These are phyloP conservation scores for Venustoraphidia nigricollis DNA, from an alignment of 2,888 invertebrate genomes.

Conservation along the genomic window DNA sequence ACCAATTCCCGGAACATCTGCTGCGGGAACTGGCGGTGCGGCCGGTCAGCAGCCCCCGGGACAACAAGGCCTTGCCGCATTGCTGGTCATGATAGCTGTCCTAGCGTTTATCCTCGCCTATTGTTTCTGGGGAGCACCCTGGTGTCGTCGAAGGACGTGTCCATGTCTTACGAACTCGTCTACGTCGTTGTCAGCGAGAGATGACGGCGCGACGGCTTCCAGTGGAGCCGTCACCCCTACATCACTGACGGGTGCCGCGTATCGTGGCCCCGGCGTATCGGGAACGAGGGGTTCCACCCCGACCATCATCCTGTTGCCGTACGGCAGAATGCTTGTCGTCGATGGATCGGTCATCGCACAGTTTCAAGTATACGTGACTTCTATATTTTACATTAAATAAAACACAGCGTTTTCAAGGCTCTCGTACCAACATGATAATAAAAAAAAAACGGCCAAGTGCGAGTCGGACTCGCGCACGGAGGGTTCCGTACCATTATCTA, in stretches of 20 bases:
- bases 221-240: neutral
- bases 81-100: slow-evolving; percentile 38
- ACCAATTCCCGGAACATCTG: slow-evolving; percentile 19
- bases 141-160: slow-evolving; percentile 22
- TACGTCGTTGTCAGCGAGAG: slow-evolving; percentile 1
- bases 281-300: slow-evolving; percentile 30
- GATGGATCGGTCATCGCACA: slow-evolving; percentile 36
- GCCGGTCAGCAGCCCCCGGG: slow-evolving; percentile 17
- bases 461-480: no score
- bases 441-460: no score
- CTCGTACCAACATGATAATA: no score
- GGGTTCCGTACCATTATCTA: no score
- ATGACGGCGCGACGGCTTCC: neutral
- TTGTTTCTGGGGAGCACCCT: slow-evolving; percentile 41
- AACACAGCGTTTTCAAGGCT: no score
- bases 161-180: slow-evolving; percentile 2
- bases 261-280: slow-evolving; percentile 12
- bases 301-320: slow-evolving; percentile 36
- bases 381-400: neutral
- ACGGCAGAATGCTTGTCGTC: slow-evolving; percentile 38
- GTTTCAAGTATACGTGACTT: slow-evolving; percentile 25
- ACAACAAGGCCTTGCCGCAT: slow-evolving; percentile 32
- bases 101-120: slow-evolving; percentile 37
- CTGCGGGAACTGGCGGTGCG: slow-evolving; percentile 21
- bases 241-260: slow-evolving; percentile 4